Evolutionary conservation across 2,797 vertebrate species (phyloP).

Genomic region (Molossus molossus): DNA sequence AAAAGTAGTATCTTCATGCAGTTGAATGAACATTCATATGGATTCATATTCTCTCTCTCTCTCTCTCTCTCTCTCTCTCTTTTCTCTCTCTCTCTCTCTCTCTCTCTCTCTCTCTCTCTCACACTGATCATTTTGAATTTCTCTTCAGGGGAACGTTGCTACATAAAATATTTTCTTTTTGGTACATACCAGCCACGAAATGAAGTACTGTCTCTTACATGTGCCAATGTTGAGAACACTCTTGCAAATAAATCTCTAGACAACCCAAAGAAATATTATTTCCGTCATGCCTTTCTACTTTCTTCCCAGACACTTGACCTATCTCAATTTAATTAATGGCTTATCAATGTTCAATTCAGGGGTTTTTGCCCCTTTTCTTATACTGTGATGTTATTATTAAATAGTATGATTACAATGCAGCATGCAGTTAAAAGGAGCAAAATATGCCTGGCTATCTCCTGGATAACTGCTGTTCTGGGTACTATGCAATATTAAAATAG

Average conservation of each 20-base stretch:
- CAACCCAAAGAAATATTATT: not conserved
- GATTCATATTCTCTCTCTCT: not conserved
- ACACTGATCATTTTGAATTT: not conserved
- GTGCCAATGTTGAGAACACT: not conserved
- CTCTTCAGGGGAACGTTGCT: slow-evolving; percentile 4
- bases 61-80: not conserved
- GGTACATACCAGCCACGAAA: not conserved
- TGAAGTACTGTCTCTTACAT: not conserved
- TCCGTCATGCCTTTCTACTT: not conserved
- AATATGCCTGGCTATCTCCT: not conserved
- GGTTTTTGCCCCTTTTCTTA: not conserved
- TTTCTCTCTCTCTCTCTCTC: rapidly evolving
- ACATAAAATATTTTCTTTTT: slow-evolving; percentile 22
- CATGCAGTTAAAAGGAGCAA: slow-evolving; percentile 42
- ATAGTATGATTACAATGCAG: not conserved
- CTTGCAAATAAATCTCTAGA: slow-evolving; percentile 15
- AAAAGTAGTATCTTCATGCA: not conserved
- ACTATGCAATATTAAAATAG: not conserved
- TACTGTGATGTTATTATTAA: not conserved
- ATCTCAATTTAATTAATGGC: not conserved
- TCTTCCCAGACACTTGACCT: not conserved
- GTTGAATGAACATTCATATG: not conserved
- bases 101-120: no score
- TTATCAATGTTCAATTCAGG: not conserved
- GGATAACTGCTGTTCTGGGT: slow-evolving; percentile 22